Evolutionary conservation across 2,797 vertebrate species (phyloP).

Genomic region (Pteronotus mesoamericanus): DNA sequence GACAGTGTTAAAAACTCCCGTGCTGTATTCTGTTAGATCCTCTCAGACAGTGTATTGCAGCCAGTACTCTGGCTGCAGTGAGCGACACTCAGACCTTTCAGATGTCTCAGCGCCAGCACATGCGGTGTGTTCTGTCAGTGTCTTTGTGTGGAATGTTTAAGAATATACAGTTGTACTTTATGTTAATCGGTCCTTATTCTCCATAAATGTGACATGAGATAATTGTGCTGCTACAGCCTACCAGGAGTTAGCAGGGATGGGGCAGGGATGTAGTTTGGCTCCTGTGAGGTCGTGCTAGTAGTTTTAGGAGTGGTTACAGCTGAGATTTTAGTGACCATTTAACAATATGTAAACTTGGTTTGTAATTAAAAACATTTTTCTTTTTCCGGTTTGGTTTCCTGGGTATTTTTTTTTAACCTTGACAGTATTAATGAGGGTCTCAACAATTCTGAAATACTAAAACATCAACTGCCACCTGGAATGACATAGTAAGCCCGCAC

Average conservation of each 20-base stretch:
- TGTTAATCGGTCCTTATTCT: slow-evolving; percentile 20
- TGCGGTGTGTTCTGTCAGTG: neutral
- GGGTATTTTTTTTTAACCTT: slow-evolving; percentile 64
- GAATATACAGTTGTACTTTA: neutral
- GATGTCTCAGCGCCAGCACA: neutral
- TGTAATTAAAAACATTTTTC: slow-evolving; percentile 73
- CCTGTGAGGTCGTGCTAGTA: neutral
- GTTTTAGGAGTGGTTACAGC: neutral
- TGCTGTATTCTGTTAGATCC: neutral
- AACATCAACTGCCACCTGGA: neutral
- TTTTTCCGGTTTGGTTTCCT: slow-evolving; percentile 72
- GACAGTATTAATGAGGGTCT: slow-evolving; percentile 21
- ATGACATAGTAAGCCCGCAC: neutral
- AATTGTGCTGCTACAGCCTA: neutral
- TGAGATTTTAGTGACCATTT: slow-evolving; percentile 31
- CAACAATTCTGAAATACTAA: neutral
- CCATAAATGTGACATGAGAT: neutral
- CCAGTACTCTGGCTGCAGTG: neutral
- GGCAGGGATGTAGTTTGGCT: neutral
- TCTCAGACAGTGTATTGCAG: neutral
- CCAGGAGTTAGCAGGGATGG: neutral
- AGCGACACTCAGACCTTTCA: neutral
- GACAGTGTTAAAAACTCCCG: neutral
- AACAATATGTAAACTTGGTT: slow-evolving; percentile 63
- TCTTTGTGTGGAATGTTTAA: neutral